phyloP scores from a whole-genome alignment of 2,797 vertebrate species.

The Dermochelys coriacea region DNA sequence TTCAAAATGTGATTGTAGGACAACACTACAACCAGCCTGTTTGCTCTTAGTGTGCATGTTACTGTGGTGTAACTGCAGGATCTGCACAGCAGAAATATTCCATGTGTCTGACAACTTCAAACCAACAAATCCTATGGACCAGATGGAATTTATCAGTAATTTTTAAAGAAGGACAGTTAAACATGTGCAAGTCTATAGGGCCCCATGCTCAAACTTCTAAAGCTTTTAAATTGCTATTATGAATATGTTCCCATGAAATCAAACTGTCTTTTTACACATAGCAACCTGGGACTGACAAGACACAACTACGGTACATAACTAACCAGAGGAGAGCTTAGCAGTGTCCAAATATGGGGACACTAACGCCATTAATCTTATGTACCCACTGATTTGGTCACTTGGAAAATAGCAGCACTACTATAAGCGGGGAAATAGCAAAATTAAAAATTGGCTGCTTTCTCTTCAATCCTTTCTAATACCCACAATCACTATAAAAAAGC shows the following conservation, averaged over 20 bases:
- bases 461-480: neutral
- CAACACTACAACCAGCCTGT: neutral
- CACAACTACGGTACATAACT: neutral
- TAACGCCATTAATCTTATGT: neutral
- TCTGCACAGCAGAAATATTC: slow-evolving; percentile 56
- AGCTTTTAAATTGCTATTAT: slow-evolving; percentile 45
- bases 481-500: neutral
- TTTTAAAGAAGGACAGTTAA: slow-evolving; percentile 64
- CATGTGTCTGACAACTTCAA: slow-evolving; percentile 62
- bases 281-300: slow-evolving; percentile 31
- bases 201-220: slow-evolving; percentile 47
- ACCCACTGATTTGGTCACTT: neutral
- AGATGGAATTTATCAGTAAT: slow-evolving; percentile 67
- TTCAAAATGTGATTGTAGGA: neutral
- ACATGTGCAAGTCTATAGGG: slow-evolving; percentile 55
- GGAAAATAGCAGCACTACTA: slow-evolving; percentile 12
- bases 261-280: too few species aligned
- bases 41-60: neutral
- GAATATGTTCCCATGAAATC: neutral
- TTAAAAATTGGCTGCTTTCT: slow-evolving; percentile 31
- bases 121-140: slow-evolving; percentile 62
- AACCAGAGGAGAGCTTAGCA: neutral
- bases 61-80: slow-evolving; percentile 56
- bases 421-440: slow-evolving; percentile 27
- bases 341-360: neutral